Conservation (phyloP, 2,797 vertebrate species). For the Gobionotothen gibberifrons region DNA sequence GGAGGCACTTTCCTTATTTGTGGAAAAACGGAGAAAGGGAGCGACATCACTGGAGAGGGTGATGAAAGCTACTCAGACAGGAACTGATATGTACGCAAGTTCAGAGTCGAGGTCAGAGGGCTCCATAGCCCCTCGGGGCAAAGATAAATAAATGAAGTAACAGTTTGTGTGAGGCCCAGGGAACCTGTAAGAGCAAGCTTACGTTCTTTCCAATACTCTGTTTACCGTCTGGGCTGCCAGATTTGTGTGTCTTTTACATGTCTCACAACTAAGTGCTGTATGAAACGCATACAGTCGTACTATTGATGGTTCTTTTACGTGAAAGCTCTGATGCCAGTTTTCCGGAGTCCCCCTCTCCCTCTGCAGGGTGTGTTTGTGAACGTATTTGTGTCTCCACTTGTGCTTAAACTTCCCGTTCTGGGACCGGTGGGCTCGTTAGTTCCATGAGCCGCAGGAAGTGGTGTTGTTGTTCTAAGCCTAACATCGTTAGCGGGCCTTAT, state of each 20-base stretch:
- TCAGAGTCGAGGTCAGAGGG: conserved; percentile 67
- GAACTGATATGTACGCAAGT: conserved; percentile 54
- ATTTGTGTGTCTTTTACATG: conserved; percentile 27
- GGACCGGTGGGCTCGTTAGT: conserved; percentile 77
- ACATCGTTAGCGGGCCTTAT: conserved; percentile 83
- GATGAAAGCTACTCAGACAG: conserved; percentile 67
- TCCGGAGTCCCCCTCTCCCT: conserved; percentile 56
- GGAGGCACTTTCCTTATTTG: conserved; percentile 84
- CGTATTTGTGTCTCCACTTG: conserved; percentile 70
- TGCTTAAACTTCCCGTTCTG: conserved; percentile 79
- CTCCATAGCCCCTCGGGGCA: conserved; percentile 12
- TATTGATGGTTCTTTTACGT: conserved; percentile 17
- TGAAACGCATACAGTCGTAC: conserved; percentile 15
- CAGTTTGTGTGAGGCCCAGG: neutral
- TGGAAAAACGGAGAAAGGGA: conserved; percentile 82
- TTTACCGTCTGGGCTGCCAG: conserved; percentile 37
- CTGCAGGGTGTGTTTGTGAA: conserved; percentile 61
- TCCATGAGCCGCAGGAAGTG: conserved; percentile 80
- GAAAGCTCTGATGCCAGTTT: conserved; percentile 50
- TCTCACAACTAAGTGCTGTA: conserved; percentile 17
- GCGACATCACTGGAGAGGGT: conserved; percentile 72
- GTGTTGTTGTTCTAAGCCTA: conserved; percentile 81
- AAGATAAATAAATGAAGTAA: conserved; percentile 59
- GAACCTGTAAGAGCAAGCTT: conserved; percentile 24
- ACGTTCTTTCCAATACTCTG: conserved; percentile 32